phyloP scores from a whole-genome alignment of 1,140 invertebrate genomes.

The Cheumatopsyche charites region DNA sequence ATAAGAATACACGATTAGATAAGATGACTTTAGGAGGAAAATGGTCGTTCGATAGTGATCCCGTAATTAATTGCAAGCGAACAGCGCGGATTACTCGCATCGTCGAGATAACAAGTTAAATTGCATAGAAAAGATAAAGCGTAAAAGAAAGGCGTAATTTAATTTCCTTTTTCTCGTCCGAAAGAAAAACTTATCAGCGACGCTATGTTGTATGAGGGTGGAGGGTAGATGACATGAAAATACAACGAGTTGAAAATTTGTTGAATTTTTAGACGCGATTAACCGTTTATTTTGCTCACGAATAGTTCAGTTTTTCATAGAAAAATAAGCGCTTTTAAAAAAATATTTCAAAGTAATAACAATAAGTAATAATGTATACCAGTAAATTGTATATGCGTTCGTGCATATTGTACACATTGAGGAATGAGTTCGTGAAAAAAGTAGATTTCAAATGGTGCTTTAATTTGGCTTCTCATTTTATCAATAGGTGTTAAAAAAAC shows the following conservation, averaged over 20 bases:
- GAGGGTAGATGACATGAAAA: neutral
- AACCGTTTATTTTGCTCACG: neutral
- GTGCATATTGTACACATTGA: no score
- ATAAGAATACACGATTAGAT: no score
- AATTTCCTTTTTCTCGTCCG: constrained; percentile 13
- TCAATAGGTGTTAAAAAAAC: no score
- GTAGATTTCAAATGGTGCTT: no score
- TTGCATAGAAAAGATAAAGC: constrained; percentile 20
- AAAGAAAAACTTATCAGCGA: neutral
- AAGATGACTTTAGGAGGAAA: no score
- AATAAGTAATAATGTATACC: no score
- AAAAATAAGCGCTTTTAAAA: constrained; percentile 1
- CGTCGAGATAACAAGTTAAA: constrained; percentile 17
- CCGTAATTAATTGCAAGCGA: constrained; percentile 13
- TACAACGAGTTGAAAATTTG: neutral
- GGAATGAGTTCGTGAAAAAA: no score
- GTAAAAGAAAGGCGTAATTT: constrained; percentile 15
- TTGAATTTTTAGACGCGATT: no score
- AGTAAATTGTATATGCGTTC: no score
- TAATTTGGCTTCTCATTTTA: no score
- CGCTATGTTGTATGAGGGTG: neutral
- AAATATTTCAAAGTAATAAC: no score
- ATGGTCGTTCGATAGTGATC: neutral
- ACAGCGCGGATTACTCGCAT: constrained; percentile 14
- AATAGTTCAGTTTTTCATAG: neutral